Percentiles rank a stretch among this genome's conserved stretches.
Conservation (phyloP, 2,888 invertebrate genomes). For the Crematogaster levior region DNA sequence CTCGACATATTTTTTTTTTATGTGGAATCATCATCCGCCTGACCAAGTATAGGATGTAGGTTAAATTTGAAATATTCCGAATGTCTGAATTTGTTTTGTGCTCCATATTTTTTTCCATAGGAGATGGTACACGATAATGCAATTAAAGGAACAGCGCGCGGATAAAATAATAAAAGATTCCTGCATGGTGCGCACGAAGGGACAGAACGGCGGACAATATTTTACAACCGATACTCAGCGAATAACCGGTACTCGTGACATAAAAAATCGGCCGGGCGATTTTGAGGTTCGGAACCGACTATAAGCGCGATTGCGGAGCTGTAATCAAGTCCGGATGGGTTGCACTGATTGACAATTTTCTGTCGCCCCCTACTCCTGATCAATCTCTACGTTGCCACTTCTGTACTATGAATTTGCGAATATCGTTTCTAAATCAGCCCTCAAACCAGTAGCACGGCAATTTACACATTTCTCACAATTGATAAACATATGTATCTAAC, state of each 20-base stretch:
- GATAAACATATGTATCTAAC: not conserved
- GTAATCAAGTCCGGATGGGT: slow-evolving; percentile 81
- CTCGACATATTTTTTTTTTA: slow-evolving; percentile 30
- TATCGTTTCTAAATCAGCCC: slow-evolving; percentile 65
- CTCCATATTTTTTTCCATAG: slow-evolving; percentile 29
- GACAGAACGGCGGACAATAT: slow-evolving; percentile 48
- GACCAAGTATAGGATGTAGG: slow-evolving; percentile 7
- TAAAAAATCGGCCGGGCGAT: slow-evolving; percentile 73
- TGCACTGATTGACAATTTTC: slow-evolving; percentile 82
- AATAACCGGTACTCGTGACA: slow-evolving; percentile 52
- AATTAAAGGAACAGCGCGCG: slow-evolving; percentile 38
- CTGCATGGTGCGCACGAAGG: not conserved
- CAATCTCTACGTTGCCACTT: slow-evolving; percentile 58
- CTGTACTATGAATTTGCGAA: slow-evolving; percentile 60
- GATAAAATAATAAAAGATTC: slow-evolving; percentile 45
- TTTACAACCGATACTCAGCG: slow-evolving; percentile 48
- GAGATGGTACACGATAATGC: slow-evolving; percentile 38
- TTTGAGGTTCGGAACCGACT: slow-evolving; percentile 69
- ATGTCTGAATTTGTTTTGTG: slow-evolving; percentile 40
- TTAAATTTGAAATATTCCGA: slow-evolving; percentile 43
- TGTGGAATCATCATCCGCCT: slow-evolving; percentile 8
- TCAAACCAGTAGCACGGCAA: slow-evolving; percentile 19
- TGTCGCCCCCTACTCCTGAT: slow-evolving; percentile 64
- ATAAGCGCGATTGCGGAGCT: slow-evolving; percentile 67
- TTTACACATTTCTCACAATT: not conserved